These are phyloP conservation scores for Ariolimax columbianus DNA, from an alignment of 2,888 invertebrate genomes.

Conservation along the genomic window DNA sequence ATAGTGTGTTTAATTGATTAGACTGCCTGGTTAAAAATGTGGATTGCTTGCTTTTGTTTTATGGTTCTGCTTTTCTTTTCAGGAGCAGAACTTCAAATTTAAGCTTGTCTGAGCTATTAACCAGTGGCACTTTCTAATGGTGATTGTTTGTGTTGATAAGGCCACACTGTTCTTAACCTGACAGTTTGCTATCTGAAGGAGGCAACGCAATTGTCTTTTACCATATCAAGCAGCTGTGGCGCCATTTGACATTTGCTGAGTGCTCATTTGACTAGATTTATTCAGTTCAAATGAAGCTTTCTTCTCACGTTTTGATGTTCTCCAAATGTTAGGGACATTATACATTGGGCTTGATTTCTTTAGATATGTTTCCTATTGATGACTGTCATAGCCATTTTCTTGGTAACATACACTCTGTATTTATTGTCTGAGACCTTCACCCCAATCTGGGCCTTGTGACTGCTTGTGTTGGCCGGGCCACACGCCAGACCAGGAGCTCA, in stretches of 20 bases:
- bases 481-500: conserved; percentile 5
- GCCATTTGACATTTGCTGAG: neutral
- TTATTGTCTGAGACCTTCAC: conserved; percentile 17
- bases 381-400: neutral
- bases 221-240: neutral
- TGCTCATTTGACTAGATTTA: neutral
- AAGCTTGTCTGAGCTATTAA: neutral
- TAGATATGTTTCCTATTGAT: neutral
- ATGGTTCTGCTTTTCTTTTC: conserved; percentile 11
- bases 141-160: no score
- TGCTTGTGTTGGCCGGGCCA: conserved; percentile 44
- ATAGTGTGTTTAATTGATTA: neutral
- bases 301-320: neutral
- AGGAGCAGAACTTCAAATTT: neutral
- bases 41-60: neutral
- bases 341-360: neutral
- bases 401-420: neutral
- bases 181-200: neutral
- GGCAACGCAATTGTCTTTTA: neutral
- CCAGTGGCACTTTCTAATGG: no score
- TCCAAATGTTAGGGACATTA: neutral
- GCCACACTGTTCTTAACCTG: neutral
- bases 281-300: neutral
- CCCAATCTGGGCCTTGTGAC: neutral
- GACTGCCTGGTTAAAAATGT: neutral